These are phyloP conservation scores for Stegophylla sp. DNA, from an alignment of 2,888 invertebrate genomes.

Conservation along the genomic window DNA sequence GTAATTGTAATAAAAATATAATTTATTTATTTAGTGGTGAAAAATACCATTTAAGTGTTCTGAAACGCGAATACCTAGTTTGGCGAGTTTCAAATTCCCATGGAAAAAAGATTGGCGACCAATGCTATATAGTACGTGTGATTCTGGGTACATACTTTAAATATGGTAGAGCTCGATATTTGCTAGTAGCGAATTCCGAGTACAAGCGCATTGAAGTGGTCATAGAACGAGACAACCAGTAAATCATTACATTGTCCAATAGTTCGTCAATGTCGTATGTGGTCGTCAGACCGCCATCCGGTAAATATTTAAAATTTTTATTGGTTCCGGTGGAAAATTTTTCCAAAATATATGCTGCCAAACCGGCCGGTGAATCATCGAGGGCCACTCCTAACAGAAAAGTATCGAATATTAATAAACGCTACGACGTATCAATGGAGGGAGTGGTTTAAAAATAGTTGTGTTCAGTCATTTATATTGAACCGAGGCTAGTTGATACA, in stretches of 20 bases:
- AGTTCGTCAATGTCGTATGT: constrained; percentile 73
- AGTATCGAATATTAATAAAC: background rate
- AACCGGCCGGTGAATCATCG: constrained; percentile 79
- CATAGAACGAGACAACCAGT: constrained; percentile 78
- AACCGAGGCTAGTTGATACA: too few relatives aligned
- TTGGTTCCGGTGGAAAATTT: constrained; percentile 84
- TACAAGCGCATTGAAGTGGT: constrained; percentile 79
- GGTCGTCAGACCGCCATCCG: constrained; percentile 73
- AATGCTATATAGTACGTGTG: too few relatives aligned
- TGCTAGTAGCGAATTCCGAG: constrained; percentile 68
- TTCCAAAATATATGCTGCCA: constrained; percentile 89
- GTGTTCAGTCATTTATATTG: too few relatives aligned
- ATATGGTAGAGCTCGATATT: constrained; percentile 24
- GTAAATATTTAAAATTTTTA: constrained; percentile 66
- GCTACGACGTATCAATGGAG: too few relatives aligned
- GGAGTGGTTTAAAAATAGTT: too few relatives aligned
- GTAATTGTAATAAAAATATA: too few relatives aligned
- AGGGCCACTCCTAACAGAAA: constrained; percentile 71
- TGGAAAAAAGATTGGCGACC: too few relatives aligned
- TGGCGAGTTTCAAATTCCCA: too few relatives aligned
- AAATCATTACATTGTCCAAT: constrained; percentile 81
- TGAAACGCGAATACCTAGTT: too few relatives aligned
- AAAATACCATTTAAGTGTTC: too few relatives aligned
- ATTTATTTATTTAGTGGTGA: too few relatives aligned
- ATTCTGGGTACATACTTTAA: too few relatives aligned